A percentile compares a stretch with the other conserved stretches of the same genome.
phyloP scores from a whole-genome alignment of 2,888 invertebrate genomes.

The Abrostola triplasia region DNA sequence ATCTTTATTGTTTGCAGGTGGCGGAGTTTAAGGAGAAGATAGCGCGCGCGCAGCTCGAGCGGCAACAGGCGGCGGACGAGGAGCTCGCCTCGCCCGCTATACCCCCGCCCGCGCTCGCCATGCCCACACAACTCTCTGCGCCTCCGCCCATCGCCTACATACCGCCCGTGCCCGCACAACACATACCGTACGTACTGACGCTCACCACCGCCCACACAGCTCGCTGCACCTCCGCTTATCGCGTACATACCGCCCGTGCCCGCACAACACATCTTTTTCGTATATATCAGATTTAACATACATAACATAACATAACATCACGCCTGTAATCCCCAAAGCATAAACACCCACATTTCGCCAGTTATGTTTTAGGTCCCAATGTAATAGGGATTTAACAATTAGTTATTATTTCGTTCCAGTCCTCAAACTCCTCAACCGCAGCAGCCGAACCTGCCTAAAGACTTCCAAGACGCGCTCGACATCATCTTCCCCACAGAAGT shows the following conservation, averaged over 20 bases:
- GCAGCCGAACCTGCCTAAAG: constrained; percentile 86
- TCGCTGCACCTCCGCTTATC: constrained; percentile 13
- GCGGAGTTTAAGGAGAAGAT: constrained; percentile 86
- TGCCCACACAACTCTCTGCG: constrained; percentile 43
- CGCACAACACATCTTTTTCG: constrained; percentile 9
- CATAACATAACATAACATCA: not conserved
- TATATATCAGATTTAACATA: not conserved
- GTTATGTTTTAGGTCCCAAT: no score
- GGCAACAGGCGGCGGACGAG: constrained; percentile 62
- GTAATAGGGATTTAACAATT: no score
- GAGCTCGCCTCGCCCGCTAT: constrained; percentile 44
- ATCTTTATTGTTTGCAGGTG: constrained; percentile 63
- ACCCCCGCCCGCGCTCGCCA: constrained; percentile 51
- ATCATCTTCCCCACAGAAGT: constrained; percentile 89
- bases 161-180: constrained; percentile 16
- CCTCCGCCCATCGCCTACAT: constrained; percentile 19
- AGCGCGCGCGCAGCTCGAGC: constrained; percentile 77
- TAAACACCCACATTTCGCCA: no score
- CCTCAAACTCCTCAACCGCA: constrained; percentile 38
- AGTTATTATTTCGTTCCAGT: constrained; percentile 11
- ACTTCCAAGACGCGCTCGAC: constrained; percentile 90
- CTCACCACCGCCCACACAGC: constrained; percentile 13
- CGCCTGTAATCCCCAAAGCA: no score
- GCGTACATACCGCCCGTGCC: constrained; percentile 19
- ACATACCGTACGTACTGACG: constrained; percentile 19